A percentile compares a stretch with the other conserved stretches of the same genome.
These are phyloP conservation scores for Metallyticus violacea DNA, from an alignment of 2,888 invertebrate genomes.

Conservation along the genomic window DNA sequence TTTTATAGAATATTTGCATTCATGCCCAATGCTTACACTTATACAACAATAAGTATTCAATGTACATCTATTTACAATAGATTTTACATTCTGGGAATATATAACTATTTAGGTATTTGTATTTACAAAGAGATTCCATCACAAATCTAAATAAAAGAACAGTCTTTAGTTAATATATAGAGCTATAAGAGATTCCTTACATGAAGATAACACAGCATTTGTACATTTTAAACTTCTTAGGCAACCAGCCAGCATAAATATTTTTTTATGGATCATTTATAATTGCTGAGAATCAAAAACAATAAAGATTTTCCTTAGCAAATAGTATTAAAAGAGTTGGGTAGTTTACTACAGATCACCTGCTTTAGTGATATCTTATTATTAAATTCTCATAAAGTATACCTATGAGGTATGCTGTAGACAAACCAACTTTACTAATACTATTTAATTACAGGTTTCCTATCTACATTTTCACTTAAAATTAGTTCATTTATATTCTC, in stretches of 20 bases:
- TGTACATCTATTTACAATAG: background rate
- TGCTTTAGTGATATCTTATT: too few species aligned
- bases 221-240: background rate
- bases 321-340: background rate
- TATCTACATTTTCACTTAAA: background rate
- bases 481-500: too few species aligned
- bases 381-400: too few species aligned
- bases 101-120: background rate
- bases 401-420: background rate
- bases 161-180: background rate
- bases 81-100: background rate
- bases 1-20: background rate
- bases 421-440: background rate
- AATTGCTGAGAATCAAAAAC: background rate
- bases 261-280: background rate
- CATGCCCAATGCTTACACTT: background rate
- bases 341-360: background rate
- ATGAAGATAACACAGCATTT: background rate
- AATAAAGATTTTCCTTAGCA: background rate
- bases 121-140: background rate
- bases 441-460: background rate
- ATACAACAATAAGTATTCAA: background rate
- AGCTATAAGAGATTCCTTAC: background rate
- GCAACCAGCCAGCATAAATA: background rate
- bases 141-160: background rate